phyloP scores from a whole-genome alignment of 1,140 invertebrate species.

The Grapholita molesta region DNA sequence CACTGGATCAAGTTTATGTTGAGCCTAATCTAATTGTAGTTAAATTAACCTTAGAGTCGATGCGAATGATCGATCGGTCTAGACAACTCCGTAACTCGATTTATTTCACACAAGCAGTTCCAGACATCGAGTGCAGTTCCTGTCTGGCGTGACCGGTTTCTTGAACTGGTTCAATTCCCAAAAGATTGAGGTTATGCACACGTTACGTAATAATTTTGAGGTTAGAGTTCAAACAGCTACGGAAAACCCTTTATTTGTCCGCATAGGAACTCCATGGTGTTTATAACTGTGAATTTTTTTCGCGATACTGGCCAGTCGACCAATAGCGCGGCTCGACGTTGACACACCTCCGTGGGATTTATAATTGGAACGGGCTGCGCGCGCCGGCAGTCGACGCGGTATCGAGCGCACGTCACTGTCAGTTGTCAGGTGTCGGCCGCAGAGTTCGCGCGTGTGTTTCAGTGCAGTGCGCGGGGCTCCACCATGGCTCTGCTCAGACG shows the following conservation, averaged over 20 bases:
- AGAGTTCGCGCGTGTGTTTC: slow-evolving; percentile 47
- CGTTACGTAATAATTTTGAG: slow-evolving; percentile 10
- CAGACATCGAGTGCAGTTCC: not conserved
- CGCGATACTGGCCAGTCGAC: slow-evolving; percentile 36
- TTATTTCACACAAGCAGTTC: not conserved
- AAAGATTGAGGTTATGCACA: slow-evolving; percentile 20
- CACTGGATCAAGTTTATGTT: not conserved
- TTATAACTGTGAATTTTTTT: not conserved
- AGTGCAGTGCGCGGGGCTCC: slow-evolving; percentile 52
- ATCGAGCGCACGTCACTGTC: slow-evolving; percentile 64
- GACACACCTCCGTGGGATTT: slow-evolving; percentile 71
- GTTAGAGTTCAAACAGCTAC: not conserved
- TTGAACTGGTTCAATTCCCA: slow-evolving; percentile 18
- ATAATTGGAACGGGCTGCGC: slow-evolving; percentile 68
- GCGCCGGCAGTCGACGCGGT: slow-evolving; percentile 50
- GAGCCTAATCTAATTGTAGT: not conserved
- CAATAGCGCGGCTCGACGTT: slow-evolving; percentile 42
- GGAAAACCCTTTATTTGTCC: not conserved
- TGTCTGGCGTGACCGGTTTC: not conserved
- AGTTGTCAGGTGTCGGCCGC: slow-evolving; percentile 61
- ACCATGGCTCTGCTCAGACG: slow-evolving; percentile 68
- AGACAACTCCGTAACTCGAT: not conserved
- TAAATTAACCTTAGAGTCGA: not conserved
- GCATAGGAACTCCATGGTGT: slow-evolving; percentile 6
- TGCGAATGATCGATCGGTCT: not conserved